Percentiles rank a stretch among this genome's conserved stretches.
These are phyloP conservation scores for Cephus sareptanus DNA, from an alignment of 2,888 invertebrate species.

Conservation along the genomic window DNA sequence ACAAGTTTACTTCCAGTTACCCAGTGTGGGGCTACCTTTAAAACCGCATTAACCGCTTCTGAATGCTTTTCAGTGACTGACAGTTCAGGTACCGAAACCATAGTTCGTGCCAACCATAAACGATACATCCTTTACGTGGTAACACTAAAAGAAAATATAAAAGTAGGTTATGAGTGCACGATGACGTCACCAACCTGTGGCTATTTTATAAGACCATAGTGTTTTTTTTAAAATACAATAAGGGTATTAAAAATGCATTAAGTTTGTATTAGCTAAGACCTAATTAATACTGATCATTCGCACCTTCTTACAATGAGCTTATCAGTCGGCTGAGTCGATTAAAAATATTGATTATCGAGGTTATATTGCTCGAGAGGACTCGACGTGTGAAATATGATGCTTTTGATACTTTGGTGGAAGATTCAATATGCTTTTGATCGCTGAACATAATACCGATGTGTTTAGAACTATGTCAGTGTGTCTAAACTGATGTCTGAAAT, in stretches of 20 bases:
- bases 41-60: conserved; percentile 1
- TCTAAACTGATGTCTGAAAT: neutral
- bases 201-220: neutral
- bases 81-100: conserved; percentile 5
- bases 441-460: neutral
- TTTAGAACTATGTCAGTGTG: neutral
- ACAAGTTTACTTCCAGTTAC: conserved; percentile 34
- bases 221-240: neutral
- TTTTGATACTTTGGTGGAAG: neutral
- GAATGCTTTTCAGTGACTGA: neutral
- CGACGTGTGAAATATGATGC: neutral
- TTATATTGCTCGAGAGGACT: neutral
- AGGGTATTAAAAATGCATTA: too few species aligned
- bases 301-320: neutral
- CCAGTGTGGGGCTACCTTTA: conserved; percentile 10
- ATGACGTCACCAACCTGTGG: neutral
- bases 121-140: neutral
- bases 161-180: neutral
- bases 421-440: conserved; percentile 2
- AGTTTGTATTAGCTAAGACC: neutral
- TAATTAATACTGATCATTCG: neutral
- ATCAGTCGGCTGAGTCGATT: neutral
- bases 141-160: neutral
- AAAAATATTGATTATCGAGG: neutral
- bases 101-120: conserved; percentile 2